Evolutionary conservation across 2,888 invertebrate genomes (phyloP).

Genomic region (Rhaphigaster nebulosa): DNA sequence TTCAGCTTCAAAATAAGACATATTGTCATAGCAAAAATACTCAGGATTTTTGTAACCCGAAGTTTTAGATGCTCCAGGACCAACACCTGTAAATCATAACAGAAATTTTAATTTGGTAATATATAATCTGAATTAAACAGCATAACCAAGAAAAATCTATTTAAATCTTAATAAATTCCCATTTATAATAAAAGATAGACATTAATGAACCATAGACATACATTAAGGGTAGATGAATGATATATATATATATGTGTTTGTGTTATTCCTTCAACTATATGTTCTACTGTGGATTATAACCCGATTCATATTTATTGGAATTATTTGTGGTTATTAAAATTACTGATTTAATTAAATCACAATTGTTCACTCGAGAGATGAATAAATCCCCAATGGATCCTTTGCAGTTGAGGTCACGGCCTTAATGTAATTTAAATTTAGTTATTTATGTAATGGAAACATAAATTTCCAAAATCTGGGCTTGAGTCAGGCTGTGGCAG

Average conservation of each 20-base stretch:
- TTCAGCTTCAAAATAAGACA: conserved; percentile 87
- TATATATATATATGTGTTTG: not conserved
- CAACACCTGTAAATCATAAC: conserved; percentile 72
- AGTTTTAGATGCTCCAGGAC: conserved; percentile 80
- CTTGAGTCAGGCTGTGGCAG: too few relatives aligned
- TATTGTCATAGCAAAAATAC: conserved; percentile 84
- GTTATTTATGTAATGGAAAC: too few relatives aligned
- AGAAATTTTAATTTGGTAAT: not conserved
- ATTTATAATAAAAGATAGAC: not conserved
- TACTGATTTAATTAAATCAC: too few relatives aligned
- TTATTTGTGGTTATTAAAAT: too few relatives aligned
- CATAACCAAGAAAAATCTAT: not conserved
- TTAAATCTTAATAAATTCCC: not conserved
- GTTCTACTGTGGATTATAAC: too few relatives aligned
- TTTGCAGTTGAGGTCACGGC: too few relatives aligned
- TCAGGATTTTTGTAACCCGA: conserved; percentile 88
- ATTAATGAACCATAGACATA: not conserved
- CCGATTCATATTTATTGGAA: too few relatives aligned
- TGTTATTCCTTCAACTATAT: too few relatives aligned
- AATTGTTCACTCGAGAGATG: too few relatives aligned
- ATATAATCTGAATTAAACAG: not conserved
- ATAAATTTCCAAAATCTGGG: too few relatives aligned
- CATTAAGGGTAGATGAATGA: not conserved
- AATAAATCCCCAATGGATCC: too few relatives aligned
- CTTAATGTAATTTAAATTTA: too few relatives aligned